These are phyloP conservation scores for Drosophila virilis DNA, from an alignment of 1,140 invertebrate genomes.

Conservation along the genomic window DNA sequence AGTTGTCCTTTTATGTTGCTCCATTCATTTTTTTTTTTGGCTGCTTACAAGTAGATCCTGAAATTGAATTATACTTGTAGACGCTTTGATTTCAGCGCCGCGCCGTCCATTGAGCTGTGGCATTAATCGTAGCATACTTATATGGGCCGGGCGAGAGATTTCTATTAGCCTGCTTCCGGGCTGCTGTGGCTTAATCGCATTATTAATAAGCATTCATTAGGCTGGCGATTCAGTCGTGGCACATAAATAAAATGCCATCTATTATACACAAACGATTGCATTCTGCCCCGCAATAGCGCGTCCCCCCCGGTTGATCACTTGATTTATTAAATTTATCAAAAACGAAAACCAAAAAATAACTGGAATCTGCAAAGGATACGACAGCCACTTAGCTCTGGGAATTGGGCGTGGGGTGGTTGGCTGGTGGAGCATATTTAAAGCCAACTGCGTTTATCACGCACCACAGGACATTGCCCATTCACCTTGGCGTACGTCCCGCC, in stretches of 20 bases:
- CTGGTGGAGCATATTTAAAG: slow-evolving; percentile 56
- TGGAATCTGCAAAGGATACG: slow-evolving; percentile 19
- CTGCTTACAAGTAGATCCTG: not conserved
- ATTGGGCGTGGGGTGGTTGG: slow-evolving; percentile 4
- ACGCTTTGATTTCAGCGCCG: slow-evolving; percentile 10
- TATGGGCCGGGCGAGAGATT: slow-evolving; percentile 3
- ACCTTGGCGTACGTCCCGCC: slow-evolving; percentile 42
- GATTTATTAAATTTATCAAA: slow-evolving; percentile 75
- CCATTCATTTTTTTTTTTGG: not conserved
- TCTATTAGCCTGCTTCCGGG: slow-evolving; percentile 6
- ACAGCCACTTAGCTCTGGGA: slow-evolving; percentile 19
- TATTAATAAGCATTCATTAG: slow-evolving; percentile 76
- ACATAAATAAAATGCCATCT: slow-evolving; percentile 70
- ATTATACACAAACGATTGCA: slow-evolving; percentile 70
- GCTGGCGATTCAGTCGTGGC: slow-evolving; percentile 17
- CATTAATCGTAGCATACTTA: slow-evolving; percentile 17
- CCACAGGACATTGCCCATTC: slow-evolving; percentile 75
- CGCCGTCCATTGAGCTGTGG: not conserved
- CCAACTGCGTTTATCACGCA: slow-evolving; percentile 69
- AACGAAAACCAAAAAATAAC: slow-evolving; percentile 24
- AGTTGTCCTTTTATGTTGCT: slow-evolving; percentile 8
- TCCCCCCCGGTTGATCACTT: slow-evolving; percentile 44
- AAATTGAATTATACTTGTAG: slow-evolving; percentile 17
- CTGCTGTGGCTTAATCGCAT: slow-evolving; percentile 52
- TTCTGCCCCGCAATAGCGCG: slow-evolving; percentile 10